A percentile compares a stretch with the other conserved stretches of the same genome.
Conservation (phyloP, 2,888 invertebrate genomes). For the Dasypolia templi region DNA sequence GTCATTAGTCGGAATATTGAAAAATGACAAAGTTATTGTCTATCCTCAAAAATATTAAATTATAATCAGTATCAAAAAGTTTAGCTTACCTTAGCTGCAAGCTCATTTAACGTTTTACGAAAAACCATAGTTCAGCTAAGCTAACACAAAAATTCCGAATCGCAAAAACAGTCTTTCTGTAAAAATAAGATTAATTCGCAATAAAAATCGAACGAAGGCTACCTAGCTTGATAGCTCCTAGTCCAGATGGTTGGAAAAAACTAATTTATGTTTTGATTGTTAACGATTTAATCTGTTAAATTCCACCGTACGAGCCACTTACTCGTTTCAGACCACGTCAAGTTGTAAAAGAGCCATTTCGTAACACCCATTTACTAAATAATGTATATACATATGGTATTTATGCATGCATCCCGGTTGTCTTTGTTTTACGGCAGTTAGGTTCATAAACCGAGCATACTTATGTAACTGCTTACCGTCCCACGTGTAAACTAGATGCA, state of each 20-base stretch:
- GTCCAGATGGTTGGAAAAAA: slow-evolving; percentile 14
- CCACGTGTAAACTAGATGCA: slow-evolving; percentile 21
- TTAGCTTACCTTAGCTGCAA: neutral
- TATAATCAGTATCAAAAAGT: neutral
- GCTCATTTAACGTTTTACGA: neutral
- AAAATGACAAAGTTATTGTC: neutral
- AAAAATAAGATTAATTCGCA: slow-evolving; percentile 17
- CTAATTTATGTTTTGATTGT: slow-evolving; percentile 41
- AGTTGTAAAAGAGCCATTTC: slow-evolving; percentile 56
- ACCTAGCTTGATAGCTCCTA: slow-evolving; percentile 13
- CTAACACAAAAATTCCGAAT: slow-evolving; percentile 9
- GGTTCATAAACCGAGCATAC: slow-evolving; percentile 43
- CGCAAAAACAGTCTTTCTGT: neutral
- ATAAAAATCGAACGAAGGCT: slow-evolving; percentile 16
- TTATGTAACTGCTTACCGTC: slow-evolving; percentile 4
- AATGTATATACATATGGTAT: slow-evolving; percentile 30
- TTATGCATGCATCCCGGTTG: slow-evolving; percentile 32
- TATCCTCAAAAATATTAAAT: neutral
- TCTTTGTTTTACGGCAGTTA: slow-evolving; percentile 41
- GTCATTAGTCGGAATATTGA: neutral
- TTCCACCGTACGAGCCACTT: slow-evolving; percentile 30
- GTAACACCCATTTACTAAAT: slow-evolving; percentile 23
- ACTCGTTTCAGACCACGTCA: slow-evolving; percentile 10
- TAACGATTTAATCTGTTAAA: slow-evolving; percentile 35
- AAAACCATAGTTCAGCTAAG: neutral